These are phyloP conservation scores for Lophochroa leadbeateri DNA, from an alignment of 2,113 vertebrate genomes.

Conservation along the genomic window DNA sequence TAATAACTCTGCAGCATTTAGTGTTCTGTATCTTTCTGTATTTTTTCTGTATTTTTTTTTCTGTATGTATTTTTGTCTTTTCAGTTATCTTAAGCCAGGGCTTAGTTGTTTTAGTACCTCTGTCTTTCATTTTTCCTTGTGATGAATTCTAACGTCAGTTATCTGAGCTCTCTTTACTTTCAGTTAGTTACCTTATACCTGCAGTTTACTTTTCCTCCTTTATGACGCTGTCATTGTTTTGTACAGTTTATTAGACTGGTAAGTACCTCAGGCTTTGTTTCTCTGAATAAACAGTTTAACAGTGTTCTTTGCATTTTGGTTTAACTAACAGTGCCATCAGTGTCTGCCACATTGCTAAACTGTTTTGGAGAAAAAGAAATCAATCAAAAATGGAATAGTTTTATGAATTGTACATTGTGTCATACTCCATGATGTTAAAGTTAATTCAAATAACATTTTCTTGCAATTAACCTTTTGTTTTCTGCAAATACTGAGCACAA, in stretches of 20 bases:
- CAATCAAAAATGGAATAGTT: not conserved
- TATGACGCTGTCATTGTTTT: conserved; percentile 84
- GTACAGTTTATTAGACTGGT: conserved; percentile 97
- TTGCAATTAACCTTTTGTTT: not conserved
- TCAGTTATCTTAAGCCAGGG: not conserved
- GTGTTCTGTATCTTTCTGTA: not conserved
- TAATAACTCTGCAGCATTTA: not conserved
- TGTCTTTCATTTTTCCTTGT: conserved; percentile 30
- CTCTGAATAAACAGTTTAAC: conserved; percentile 57
- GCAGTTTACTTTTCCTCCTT: conserved; percentile 80
- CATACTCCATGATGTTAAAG: not conserved
- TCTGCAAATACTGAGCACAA: not conserved
- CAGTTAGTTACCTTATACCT: conserved; percentile 78
- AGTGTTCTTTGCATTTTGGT: conserved; percentile 61
- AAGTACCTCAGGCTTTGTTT: conserved; percentile 82
- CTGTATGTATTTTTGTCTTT: not conserved
- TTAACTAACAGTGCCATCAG: conserved; percentile 74
- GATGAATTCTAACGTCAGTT: conserved; percentile 64
- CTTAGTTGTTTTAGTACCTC: not conserved
- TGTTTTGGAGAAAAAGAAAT: not conserved
- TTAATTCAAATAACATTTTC: not conserved
- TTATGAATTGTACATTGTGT: not conserved
- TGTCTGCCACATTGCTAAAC: not conserved
- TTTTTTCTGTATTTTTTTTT: not conserved
- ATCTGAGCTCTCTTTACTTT: conserved; percentile 74